Percentiles rank a stretch among this genome's conserved stretches.
These are phyloP conservation scores for Scaptomyza montana DNA, from an alignment of 1,140 invertebrate species.

Conservation along the genomic window DNA sequence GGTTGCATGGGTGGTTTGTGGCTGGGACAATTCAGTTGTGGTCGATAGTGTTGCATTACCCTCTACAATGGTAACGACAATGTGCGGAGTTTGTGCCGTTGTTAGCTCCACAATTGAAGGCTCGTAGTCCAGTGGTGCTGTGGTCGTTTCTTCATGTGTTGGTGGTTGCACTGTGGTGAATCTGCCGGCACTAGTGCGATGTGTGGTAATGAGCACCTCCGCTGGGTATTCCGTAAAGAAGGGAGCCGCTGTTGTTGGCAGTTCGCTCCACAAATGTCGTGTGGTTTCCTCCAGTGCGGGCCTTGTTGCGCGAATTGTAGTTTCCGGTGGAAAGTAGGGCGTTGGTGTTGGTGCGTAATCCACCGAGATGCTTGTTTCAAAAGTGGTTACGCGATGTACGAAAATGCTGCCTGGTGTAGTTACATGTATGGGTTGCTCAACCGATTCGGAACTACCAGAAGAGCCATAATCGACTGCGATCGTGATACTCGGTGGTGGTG, in stretches of 20 bases:
- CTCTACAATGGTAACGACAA: slow-evolving; percentile 66
- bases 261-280: slow-evolving; percentile 64
- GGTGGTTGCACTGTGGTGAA: slow-evolving; percentile 66
- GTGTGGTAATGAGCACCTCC: slow-evolving; percentile 68
- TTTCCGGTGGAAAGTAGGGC: slow-evolving; percentile 44
- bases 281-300: slow-evolving; percentile 57
- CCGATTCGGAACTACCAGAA: slow-evolving; percentile 62
- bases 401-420: slow-evolving; percentile 59
- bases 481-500: slow-evolving; percentile 52
- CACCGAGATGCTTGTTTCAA: slow-evolving; percentile 69
- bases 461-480: slow-evolving; percentile 58
- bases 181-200: slow-evolving; percentile 64
- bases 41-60: slow-evolving; percentile 29
- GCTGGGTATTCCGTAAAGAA: slow-evolving; percentile 84
- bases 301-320: slow-evolving; percentile 31
- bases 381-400: slow-evolving; percentile 67
- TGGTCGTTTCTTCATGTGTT: slow-evolving; percentile 35
- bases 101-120: slow-evolving; percentile 35
- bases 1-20: slow-evolving; percentile 38
- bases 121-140: slow-evolving; percentile 43
- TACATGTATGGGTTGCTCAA: slow-evolving; percentile 40
- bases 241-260: slow-evolving; percentile 84
- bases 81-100: slow-evolving; percentile 54
- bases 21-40: slow-evolving; percentile 37
- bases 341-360: slow-evolving; percentile 62